Conservation (phyloP, 2,888 invertebrate genomes). For the Drosophila vallismaia region DNA sequence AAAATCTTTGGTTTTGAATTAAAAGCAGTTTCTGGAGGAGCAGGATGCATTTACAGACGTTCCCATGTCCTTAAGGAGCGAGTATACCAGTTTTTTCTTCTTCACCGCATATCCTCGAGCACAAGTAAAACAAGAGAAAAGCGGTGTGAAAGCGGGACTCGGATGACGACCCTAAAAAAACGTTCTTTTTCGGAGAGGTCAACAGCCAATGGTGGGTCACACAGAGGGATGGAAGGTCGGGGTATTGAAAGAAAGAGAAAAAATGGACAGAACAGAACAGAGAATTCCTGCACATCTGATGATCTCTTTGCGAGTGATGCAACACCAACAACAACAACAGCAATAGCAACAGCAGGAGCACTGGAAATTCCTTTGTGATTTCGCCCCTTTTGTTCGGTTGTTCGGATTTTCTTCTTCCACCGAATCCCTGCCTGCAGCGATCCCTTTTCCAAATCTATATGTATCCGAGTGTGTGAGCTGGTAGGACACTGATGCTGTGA, state of each 20-base stretch:
- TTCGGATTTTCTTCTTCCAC: slow-evolving; percentile 21
- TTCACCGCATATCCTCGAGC: slow-evolving; percentile 26
- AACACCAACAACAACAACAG: slow-evolving; percentile 42
- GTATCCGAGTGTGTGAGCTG: slow-evolving; percentile 18
- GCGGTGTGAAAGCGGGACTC: slow-evolving; percentile 34
- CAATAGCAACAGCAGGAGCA: slow-evolving; percentile 63
- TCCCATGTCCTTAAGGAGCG: background rate
- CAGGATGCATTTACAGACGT: background rate
- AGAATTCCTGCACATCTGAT: slow-evolving; percentile 73
- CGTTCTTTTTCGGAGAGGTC: slow-evolving; percentile 53
- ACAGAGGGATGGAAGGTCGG: background rate
- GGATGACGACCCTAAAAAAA: slow-evolving; percentile 26
- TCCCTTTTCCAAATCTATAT: slow-evolving; percentile 61
- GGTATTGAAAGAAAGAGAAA: slow-evolving; percentile 13
- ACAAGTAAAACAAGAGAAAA: slow-evolving; percentile 32
- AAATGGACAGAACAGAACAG: slow-evolving; percentile 16
- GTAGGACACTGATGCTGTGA: slow-evolving; percentile 58
- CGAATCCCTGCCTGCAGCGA: slow-evolving; percentile 53
- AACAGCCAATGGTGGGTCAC: slow-evolving; percentile 55
- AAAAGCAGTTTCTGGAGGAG: background rate
- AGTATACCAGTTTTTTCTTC: slow-evolving; percentile 19
- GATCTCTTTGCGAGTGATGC: slow-evolving; percentile 69
- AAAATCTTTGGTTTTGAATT: too few relatives aligned
- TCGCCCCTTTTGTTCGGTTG: slow-evolving; percentile 60
- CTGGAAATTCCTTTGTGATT: slow-evolving; percentile 71